Evolutionary conservation across 1,140 invertebrate species (phyloP).

Genomic region (Drosophila watanabei): DNA sequence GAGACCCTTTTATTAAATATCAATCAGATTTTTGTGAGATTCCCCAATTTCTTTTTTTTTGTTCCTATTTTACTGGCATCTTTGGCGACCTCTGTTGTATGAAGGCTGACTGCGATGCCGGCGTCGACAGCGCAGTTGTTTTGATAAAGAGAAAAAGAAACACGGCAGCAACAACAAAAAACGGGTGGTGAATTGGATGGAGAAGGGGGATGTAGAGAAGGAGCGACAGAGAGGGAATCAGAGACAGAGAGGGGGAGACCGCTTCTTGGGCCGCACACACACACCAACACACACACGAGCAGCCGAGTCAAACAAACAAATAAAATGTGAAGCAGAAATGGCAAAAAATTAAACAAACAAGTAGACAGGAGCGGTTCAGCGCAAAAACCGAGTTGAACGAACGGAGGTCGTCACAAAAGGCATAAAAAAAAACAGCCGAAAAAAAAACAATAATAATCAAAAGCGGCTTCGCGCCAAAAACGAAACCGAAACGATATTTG

Average conservation of each 20-base stretch:
- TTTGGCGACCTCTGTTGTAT: conserved; percentile 18
- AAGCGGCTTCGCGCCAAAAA: conserved; percentile 64
- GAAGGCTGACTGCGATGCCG: conserved; percentile 42
- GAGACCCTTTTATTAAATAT: neutral
- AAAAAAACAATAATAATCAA: conserved; percentile 35
- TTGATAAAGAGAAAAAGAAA: conserved; percentile 68
- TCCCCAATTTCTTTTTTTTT: neutral
- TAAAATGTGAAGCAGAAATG: conserved; percentile 85
- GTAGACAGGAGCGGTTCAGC: conserved; percentile 83
- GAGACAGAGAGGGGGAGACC: conserved; percentile 13
- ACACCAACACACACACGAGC: conserved; percentile 75
- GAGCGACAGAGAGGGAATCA: neutral
- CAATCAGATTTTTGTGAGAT: neutral
- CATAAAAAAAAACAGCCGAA: conserved; percentile 32
- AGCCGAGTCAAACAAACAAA: conserved; percentile 85
- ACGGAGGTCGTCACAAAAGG: conserved; percentile 51
- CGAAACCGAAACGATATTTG: conserved; percentile 54
- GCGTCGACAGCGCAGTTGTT: conserved; percentile 58
- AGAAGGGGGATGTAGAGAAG: conserved; percentile 12
- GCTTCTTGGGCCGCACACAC: conserved; percentile 69
- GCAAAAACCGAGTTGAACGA: conserved; percentile 74
- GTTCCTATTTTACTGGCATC: neutral
- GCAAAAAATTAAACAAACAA: conserved; percentile 86
- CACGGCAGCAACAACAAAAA: conserved; percentile 51
- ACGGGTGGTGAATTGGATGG: conserved; percentile 7